Evolutionary conservation across 1,140 invertebrate species (phyloP), one percentile per base, ranked within the genome.

Genomic region (Carposina sasakii): DNA sequence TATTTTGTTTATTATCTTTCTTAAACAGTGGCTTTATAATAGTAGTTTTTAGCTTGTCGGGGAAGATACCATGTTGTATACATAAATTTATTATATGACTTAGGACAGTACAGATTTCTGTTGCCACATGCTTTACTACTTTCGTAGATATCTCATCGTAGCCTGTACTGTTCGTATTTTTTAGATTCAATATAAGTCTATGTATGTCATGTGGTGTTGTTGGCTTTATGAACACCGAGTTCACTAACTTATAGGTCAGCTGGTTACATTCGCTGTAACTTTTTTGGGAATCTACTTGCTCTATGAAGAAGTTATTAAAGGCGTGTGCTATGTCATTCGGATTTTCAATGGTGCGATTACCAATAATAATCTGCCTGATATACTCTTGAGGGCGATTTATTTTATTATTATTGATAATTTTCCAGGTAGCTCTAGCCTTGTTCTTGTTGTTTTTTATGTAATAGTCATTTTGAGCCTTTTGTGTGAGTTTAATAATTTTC

Each of bases 81-180:
- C 44, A 34, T 19, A 47, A 26, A 10, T 47, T 47, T 17, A 47
- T 22, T 23, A 47, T 23, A 15, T 47, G 24, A 22, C 30, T 17
- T 21, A 47, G 17, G 15, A 17, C 22, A 17, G 12, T 4, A 10
- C 6, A 13, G 24, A 47, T 39, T 4, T 16, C 9, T 21, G 23
- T 17, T 3, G 34, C 31, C 15, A 33, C 31, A 1, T 1, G 19
- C 22, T 47, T 47, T 2, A 47, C 20, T 2, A 37, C 33, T 23
- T 37, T 47, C 24, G 34, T 47, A 37, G 20, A 47, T 47, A 47
- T 47, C 2, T 39, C 45, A 26, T 47, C 45, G n/a, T 47, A 21
- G 10, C 45, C 45, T 1, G 28, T 15, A 16, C 45, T 47, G 3
- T 12, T 23, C 8, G 31, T 36, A 47, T 47, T 47, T 47, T 47